These are phyloP conservation scores for Drosophila kambysellisi DNA, from an alignment of 2,888 invertebrate species.

Conservation along the genomic window DNA sequence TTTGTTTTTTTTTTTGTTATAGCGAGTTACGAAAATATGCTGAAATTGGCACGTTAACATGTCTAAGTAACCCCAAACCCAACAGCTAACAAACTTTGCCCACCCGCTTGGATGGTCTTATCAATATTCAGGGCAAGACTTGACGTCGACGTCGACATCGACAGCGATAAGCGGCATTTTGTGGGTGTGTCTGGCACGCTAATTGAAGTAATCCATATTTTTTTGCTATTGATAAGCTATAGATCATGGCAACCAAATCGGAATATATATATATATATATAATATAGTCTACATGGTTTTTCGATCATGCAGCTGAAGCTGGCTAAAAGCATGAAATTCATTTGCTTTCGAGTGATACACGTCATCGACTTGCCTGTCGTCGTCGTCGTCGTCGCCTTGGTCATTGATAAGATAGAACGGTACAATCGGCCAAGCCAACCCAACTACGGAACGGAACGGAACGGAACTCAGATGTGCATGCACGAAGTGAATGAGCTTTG, in stretches of 20 bases:
- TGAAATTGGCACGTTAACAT: constrained; percentile 1
- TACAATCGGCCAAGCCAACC: constrained; percentile 48
- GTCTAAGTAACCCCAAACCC: neutral
- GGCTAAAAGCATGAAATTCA: constrained; percentile 30
- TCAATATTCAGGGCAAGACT: constrained; percentile 44
- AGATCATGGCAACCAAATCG: constrained; percentile 29
- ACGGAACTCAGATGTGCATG: constrained; percentile 51
- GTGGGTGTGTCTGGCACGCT: constrained; percentile 53
- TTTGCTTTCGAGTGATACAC: constrained; percentile 19
- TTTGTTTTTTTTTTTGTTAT: neutral
- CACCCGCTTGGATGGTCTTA: constrained; percentile 19
- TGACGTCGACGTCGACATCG: constrained; percentile 25
- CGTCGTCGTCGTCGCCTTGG: neutral
- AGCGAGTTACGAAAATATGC: constrained; percentile 6
- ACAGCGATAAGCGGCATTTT: constrained; percentile 43
- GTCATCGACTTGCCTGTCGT: constrained; percentile 1
- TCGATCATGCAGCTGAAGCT: constrained; percentile 29
- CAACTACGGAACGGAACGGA: constrained; percentile 1
- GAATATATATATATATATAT: neutral
- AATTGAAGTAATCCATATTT: constrained; percentile 28
- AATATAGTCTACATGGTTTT: neutral
- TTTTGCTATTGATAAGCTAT: constrained; percentile 33
- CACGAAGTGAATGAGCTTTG: constrained; percentile 50
- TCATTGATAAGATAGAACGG: constrained; percentile 66
- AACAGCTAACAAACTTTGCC: neutral